Conservation (phyloP, 2,113 vertebrate species). For the Rafetus swinhoei region DNA sequence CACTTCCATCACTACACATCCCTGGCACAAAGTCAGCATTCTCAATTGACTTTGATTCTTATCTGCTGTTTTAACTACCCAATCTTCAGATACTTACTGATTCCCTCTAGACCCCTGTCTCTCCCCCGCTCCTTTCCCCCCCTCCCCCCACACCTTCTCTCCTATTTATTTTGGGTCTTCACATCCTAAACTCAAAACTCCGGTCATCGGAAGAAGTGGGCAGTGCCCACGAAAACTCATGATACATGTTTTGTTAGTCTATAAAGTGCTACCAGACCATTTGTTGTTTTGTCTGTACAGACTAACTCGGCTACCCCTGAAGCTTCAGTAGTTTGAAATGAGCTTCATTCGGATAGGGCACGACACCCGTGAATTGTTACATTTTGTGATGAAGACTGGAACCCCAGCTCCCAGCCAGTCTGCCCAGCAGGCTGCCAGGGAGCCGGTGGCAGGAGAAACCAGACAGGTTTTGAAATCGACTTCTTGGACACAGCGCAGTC, state of each 20-base stretch:
- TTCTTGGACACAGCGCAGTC: neutral
- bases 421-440: accelerated
- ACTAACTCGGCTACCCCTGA: neutral
- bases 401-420: neutral
- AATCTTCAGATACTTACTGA: neutral
- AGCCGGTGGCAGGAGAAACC: neutral
- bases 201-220: no score
- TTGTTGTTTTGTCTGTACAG: neutral
- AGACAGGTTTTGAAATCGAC: neutral
- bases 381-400: neutral
- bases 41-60: no score
- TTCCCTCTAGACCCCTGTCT: no score
- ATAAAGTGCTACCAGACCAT: no score
- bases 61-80: no score
- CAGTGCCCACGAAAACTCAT: no score
- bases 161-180: neutral
- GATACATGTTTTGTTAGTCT: no score
- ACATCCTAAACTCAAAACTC: neutral
- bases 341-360: neutral
- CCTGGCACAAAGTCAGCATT: neutral
- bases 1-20: neutral
- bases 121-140: no score
- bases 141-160: neutral
- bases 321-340: neutral
- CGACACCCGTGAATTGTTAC: neutral